Percentiles rank a stretch among this genome's conserved stretches.
Evolutionary conservation across 2,797 vertebrate genomes (phyloP).

Genomic region (Pterois miles): DNA sequence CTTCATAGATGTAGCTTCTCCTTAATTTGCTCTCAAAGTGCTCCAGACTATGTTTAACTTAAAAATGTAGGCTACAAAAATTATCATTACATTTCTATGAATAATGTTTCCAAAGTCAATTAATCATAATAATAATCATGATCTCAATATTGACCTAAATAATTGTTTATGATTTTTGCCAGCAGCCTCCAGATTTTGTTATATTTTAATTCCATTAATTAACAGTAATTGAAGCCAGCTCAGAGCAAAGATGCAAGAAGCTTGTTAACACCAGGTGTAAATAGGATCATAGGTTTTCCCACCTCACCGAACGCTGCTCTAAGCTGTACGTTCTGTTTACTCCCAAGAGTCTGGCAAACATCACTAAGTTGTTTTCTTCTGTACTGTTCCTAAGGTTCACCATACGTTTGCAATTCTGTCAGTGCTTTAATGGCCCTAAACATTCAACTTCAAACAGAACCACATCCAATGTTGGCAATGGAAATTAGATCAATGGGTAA

Average conservation of each 20-base stretch:
- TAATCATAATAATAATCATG: too few relatives aligned
- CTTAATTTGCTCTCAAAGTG: too few relatives aligned
- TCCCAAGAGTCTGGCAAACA: slow-evolving; percentile 53
- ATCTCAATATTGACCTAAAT: too few relatives aligned
- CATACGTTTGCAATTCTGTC: slow-evolving; percentile 76
- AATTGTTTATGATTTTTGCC: too few relatives aligned
- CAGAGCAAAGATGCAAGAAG: background rate
- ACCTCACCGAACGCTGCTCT: slow-evolving; percentile 11
- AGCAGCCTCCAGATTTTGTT: background rate
- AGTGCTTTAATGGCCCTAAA: slow-evolving; percentile 70
- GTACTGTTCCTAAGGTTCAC: slow-evolving; percentile 47
- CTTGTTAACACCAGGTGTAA: slow-evolving; percentile 13
- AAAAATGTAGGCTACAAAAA: too few relatives aligned
- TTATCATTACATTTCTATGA: too few relatives aligned
- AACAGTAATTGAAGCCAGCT: slow-evolving; percentile 4
- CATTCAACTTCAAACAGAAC: slow-evolving; percentile 75
- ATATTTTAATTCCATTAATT: background rate
- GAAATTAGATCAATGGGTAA: slow-evolving; percentile 80
- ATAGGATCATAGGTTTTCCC: slow-evolving; percentile 6
- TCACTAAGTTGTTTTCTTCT: slow-evolving; percentile 64
- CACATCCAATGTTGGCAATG: slow-evolving; percentile 75
- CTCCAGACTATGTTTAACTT: too few relatives aligned
- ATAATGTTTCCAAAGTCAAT: too few relatives aligned
- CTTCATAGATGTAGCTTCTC: too few relatives aligned
- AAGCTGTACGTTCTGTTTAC: slow-evolving; percentile 41